phyloP scores from a whole-genome alignment of 2,888 invertebrate species.

The Marronus borbonicus region DNA sequence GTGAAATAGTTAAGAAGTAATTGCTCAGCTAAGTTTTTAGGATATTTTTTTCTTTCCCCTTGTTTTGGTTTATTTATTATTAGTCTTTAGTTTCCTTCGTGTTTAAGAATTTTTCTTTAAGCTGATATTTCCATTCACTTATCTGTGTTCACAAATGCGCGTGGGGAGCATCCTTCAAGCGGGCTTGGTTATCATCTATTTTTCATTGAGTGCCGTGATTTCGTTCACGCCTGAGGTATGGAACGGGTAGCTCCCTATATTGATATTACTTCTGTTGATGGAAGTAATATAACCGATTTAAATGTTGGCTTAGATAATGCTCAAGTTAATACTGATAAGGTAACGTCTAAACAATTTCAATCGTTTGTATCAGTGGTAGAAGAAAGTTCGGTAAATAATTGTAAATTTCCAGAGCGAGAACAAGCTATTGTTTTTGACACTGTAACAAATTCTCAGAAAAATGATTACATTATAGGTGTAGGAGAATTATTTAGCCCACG shows the following conservation, averaged over 20 bases:
- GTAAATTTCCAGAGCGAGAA: conserved; percentile 4
- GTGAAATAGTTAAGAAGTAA: too few relatives aligned
- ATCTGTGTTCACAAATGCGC: background rate
- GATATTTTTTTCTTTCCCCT: too few relatives aligned
- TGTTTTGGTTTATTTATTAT: too few relatives aligned
- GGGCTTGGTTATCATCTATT: background rate
- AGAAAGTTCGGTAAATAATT: background rate
- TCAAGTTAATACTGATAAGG: background rate
- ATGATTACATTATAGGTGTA: background rate
- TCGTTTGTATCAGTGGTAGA: conserved; percentile 11
- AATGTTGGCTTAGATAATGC: background rate
- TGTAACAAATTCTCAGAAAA: conserved; percentile 3
- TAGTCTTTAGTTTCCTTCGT: too few relatives aligned
- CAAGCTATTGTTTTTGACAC: conserved; percentile 26
- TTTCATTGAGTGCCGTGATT: background rate
- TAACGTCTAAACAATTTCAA: background rate
- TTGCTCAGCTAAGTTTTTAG: too few relatives aligned
- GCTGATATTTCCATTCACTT: background rate
- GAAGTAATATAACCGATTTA: background rate
- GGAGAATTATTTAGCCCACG: background rate
- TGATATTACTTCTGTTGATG: background rate
- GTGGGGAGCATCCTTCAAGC: background rate
- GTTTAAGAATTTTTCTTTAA: too few relatives aligned
- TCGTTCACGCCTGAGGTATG: background rate
- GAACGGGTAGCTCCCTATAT: background rate